Evolutionary conservation across 2,797 vertebrate genomes (phyloP).

Genomic region (Silurus aristotelis): DNA sequence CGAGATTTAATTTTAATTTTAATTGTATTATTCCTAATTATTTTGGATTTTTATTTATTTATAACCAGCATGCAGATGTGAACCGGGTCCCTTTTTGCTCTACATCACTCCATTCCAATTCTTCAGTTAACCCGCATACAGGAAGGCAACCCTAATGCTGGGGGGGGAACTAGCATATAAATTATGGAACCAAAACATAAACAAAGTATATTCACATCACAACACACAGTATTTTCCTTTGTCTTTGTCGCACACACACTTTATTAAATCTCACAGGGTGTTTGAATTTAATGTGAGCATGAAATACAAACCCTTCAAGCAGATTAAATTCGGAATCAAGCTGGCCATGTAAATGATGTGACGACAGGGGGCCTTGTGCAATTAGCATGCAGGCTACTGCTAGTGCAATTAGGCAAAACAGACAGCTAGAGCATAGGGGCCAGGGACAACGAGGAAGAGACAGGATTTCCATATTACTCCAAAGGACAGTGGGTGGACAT

Average conservation of each 20-base stretch:
- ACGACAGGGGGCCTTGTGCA: constrained; percentile 75
- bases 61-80: background rate
- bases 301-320: constrained; percentile 83
- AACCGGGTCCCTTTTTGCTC: constrained; percentile 15
- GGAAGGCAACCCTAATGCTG: background rate
- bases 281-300: constrained; percentile 83
- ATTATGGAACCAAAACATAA: constrained; percentile 48
- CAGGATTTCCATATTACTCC: constrained; percentile 75
- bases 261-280: constrained; percentile 74
- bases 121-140: background rate
- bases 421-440: constrained; percentile 73
- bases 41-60: background rate
- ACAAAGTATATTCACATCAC: constrained; percentile 46
- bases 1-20: background rate
- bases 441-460: constrained; percentile 69
- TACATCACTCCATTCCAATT: background rate
- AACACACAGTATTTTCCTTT: constrained; percentile 34
- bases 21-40: background rate
- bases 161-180: constrained; percentile 9
- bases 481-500: constrained; percentile 61
- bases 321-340: constrained; percentile 83
- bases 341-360: constrained; percentile 83
- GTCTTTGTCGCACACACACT: constrained; percentile 63
- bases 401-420: constrained; percentile 82
- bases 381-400: constrained; percentile 81